These are phyloP conservation scores for Euwallacea similis DNA, from an alignment of 1,140 invertebrate species.

Conservation along the genomic window DNA sequence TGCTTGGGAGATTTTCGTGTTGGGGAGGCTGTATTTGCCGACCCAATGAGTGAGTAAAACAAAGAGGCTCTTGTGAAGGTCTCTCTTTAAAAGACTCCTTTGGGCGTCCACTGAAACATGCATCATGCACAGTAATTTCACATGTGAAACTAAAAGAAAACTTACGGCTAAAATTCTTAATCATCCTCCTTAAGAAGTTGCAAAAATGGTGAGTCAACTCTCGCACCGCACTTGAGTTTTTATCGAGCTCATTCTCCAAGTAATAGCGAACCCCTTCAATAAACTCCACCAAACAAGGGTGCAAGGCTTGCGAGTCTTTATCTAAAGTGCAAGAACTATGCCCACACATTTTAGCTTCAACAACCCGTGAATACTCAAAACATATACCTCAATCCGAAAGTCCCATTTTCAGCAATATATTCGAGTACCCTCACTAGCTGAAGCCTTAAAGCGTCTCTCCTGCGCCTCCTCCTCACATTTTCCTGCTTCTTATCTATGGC, in stretches of 20 bases:
- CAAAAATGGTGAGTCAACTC: conserved; percentile 93
- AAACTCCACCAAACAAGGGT: conserved; percentile 89
- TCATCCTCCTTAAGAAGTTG: conserved; percentile 90
- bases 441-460: conserved; percentile 89
- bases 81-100: conserved; percentile 80
- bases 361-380: conserved; percentile 12
- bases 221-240: conserved; percentile 76
- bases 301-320: conserved; percentile 77
- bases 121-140: neutral
- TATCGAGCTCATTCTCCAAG: conserved; percentile 88
- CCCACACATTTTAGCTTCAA: neutral
- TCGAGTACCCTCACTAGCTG: conserved; percentile 90
- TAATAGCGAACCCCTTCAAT: conserved; percentile 91
- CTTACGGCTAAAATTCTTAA: conserved; percentile 88
- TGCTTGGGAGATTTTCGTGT: conserved; percentile 37
- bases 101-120: conserved; percentile 79
- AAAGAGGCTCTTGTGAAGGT: conserved; percentile 85
- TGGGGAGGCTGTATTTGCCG: conserved; percentile 70
- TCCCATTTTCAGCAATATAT: conserved; percentile 88
- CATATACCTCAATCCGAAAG: conserved; percentile 67
- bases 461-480: conserved; percentile 84
- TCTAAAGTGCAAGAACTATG: conserved; percentile 80
- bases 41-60: conserved; percentile 93
- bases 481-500: conserved; percentile 98
- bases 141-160: conserved; percentile 37